phyloP scores from a whole-genome alignment of 2,888 invertebrate genomes.

The Drosophila barbarae region DNA sequence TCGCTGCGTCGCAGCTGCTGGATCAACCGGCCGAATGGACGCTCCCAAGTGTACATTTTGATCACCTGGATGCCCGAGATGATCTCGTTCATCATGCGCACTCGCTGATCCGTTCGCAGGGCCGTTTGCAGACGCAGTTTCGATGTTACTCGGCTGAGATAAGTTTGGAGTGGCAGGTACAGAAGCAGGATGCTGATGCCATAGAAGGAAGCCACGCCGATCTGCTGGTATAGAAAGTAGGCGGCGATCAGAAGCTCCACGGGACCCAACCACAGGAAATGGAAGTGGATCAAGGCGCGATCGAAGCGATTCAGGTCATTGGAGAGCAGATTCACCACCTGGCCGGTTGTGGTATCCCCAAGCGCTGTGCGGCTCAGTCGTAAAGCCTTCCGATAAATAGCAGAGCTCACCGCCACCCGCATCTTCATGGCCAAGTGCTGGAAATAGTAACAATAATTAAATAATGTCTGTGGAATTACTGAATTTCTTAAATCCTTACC shows the following conservation, averaged over 20 bases:
- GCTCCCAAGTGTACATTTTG: slow-evolving; percentile 98
- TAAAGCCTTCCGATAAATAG: slow-evolving; percentile 85
- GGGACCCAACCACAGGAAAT: slow-evolving; percentile 95
- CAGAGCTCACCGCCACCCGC: slow-evolving; percentile 84
- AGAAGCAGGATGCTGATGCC: slow-evolving; percentile 82
- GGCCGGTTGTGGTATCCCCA: slow-evolving; percentile 87
- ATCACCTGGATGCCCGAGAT: slow-evolving; percentile 94
- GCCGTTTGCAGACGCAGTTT: slow-evolving; percentile 89
- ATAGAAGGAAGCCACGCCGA: slow-evolving; percentile 81
- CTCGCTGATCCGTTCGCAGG: slow-evolving; percentile 92
- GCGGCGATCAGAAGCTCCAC: slow-evolving; percentile 89
- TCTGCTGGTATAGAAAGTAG: slow-evolving; percentile 85
- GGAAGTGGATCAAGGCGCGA: slow-evolving; percentile 90
- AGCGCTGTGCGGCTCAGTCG: slow-evolving; percentile 86
- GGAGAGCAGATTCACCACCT: slow-evolving; percentile 93
- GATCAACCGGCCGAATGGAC: slow-evolving; percentile 89
- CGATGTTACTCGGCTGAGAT: slow-evolving; percentile 88
- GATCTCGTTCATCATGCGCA: slow-evolving; percentile 94
- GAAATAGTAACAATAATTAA: background rate
- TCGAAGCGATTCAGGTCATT: slow-evolving; percentile 90
- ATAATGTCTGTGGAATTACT: background rate
- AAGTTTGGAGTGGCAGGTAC: slow-evolving; percentile 88
- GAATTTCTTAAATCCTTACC: slow-evolving; percentile 1
- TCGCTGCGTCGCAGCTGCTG: slow-evolving; percentile 82
- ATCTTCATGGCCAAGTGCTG: slow-evolving; percentile 84